Evolutionary conservation across 2,113 vertebrate genomes (phyloP).

Genomic region (Perca schrenkii): DNA sequence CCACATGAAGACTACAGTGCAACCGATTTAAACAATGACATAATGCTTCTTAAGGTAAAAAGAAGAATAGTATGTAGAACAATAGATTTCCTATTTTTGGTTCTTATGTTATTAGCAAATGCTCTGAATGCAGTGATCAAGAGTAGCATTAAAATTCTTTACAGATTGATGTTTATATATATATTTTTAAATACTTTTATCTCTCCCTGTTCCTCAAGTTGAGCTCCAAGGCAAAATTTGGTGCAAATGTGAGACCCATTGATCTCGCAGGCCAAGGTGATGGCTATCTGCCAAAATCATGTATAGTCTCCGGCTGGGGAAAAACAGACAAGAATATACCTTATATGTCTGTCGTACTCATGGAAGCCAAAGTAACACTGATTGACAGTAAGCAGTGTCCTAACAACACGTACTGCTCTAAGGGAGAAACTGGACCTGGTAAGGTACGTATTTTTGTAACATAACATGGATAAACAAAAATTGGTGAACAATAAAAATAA

Average conservation of each 20-base stretch:
- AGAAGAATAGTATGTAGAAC: background rate
- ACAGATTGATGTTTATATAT: too few species aligned
- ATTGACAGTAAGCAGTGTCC: constrained; percentile 61
- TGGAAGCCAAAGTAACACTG: constrained; percentile 77
- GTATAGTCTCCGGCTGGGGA: constrained; percentile 86
- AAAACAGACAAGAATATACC: accelerated
- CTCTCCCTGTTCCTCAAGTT: constrained; percentile 75
- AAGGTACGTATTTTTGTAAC: constrained; percentile 21
- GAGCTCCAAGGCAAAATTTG: constrained; percentile 74
- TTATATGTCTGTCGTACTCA: constrained; percentile 56
- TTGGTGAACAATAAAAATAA: background rate
- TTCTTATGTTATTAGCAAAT: background rate
- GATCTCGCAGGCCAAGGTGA: constrained; percentile 5
- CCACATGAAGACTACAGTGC: background rate
- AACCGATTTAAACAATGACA: constrained; percentile 40
- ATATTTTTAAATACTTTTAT: background rate
- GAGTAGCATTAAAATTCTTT: too few species aligned
- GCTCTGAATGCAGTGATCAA: background rate
- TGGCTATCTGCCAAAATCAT: constrained; percentile 52
- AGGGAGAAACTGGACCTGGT: constrained; percentile 77
- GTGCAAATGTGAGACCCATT: constrained; percentile 53
- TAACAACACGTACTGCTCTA: constrained; percentile 76
- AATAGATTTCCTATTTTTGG: background rate
- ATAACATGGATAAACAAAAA: background rate
- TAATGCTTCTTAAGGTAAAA: constrained; percentile 80